Evolutionary conservation across 2,797 vertebrate genomes (phyloP).

Genomic region (Margarornis squamiger): DNA sequence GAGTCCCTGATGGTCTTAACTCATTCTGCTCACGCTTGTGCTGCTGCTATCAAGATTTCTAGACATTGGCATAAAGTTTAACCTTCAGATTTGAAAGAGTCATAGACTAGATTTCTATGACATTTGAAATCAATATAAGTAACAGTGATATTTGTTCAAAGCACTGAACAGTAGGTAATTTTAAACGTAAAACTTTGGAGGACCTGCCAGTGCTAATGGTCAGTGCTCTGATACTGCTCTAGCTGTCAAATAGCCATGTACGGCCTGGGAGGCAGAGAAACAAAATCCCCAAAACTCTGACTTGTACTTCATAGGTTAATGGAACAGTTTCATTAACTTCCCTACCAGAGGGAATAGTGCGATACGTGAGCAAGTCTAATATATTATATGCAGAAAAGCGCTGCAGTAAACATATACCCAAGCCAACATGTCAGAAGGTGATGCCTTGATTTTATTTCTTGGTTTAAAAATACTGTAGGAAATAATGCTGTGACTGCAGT

Average conservation of each 20-base stretch:
- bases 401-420: background rate
- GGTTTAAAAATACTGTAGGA: background rate
- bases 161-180: background rate
- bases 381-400: background rate
- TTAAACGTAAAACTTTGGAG: background rate
- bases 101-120: background rate
- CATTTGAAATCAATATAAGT: background rate
- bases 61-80: conserved; percentile 36
- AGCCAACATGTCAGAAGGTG: background rate
- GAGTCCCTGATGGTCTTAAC: background rate
- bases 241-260: background rate
- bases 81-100: conserved; percentile 34
- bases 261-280: background rate
- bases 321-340: background rate
- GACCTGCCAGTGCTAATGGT: background rate
- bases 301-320: background rate
- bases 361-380: background rate
- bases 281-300: background rate
- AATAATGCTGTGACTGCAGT: conserved; percentile 19
- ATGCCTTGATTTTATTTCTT: conserved; percentile 25
- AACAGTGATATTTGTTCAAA: conserved; percentile 3
- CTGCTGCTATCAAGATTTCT: conserved; percentile 21
- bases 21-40: conserved; percentile 18
- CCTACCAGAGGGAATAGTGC: background rate
- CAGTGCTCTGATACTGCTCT: background rate